Evolutionary conservation across 2,113 vertebrate genomes (phyloP), one percentile per base, ranked within the genome.

Genomic region (Girardinichthys multiradiatus): DNA sequence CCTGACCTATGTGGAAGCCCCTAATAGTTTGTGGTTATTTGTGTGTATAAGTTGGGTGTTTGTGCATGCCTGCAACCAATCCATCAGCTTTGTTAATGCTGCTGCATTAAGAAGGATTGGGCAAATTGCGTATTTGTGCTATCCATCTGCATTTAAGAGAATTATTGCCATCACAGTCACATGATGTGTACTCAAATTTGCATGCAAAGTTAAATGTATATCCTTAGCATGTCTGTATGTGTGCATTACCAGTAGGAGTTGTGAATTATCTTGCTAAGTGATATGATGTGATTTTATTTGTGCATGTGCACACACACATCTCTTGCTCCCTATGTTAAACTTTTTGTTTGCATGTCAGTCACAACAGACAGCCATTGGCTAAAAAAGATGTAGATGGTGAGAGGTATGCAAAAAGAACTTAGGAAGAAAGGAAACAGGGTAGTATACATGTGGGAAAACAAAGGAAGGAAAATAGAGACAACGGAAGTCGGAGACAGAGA

Each of bases 271-370:
- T 80, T 51, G 42, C 17, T 77, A 63, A 65, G 61, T 63, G 70
- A 77, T 59, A 63, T 59, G 75, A 68, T 66, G 65, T 54, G 64
- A n/a, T 54, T 63, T 42, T 72, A 45, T 27, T 30, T 60, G 26
- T 70, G 28, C 60, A 48, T 61, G 57, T 63, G 37, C 69, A 57
- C 48, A 39, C 70, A 57, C 65, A 8, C 0, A 61, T 63, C 60
- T 77, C 39, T 1, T 57, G 70, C 70, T 37, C 71, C 68, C 74
- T 75, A 65, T 69, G 64, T 76, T 65, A 70, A 73, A 68, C 76
- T 79, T 87, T 77, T 81, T 87, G 81, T 77, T 84, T 88, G 70
- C 79, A 75, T 80, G 87, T 89, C 87, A 87, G 64, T 88, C 86
- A 87, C 58, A 37, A 64, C 73, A 82, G 82, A 87, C 59, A 64